phyloP scores from a whole-genome alignment of 2,888 invertebrate genomes.

The Acronicta psi region DNA sequence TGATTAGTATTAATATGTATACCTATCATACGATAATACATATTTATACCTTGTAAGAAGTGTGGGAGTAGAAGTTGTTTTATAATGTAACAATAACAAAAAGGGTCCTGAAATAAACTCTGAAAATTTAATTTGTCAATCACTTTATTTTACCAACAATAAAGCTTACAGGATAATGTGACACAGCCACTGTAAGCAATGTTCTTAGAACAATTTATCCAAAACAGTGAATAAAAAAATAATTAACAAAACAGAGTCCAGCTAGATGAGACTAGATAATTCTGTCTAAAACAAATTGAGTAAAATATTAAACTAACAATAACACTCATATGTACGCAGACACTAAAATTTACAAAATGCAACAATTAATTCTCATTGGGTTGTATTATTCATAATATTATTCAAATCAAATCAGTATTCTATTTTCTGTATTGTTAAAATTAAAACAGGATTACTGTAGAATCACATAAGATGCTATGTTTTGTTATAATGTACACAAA shows the following conservation, averaged over 20 bases:
- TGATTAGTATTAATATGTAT: slow-evolving; percentile 11
- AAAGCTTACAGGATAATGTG: slow-evolving; percentile 54
- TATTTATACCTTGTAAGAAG: slow-evolving; percentile 16
- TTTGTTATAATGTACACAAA: not conserved
- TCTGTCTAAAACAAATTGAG: not conserved
- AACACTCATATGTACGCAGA: slow-evolving; percentile 9
- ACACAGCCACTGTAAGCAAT: slow-evolving; percentile 49
- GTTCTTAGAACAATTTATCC: slow-evolving; percentile 12
- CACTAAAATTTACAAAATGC: slow-evolving; percentile 13
- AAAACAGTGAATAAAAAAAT: slow-evolving; percentile 11
- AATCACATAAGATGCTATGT: not conserved
- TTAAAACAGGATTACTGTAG: not conserved
- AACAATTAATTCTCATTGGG: slow-evolving; percentile 14
- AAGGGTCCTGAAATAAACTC: slow-evolving; percentile 44
- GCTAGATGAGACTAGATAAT: slow-evolving; percentile 5
- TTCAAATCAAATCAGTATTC: no score
- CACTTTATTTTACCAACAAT: slow-evolving; percentile 74
- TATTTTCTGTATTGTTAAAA: not conserved
- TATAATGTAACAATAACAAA: slow-evolving; percentile 34
- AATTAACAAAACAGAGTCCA: slow-evolving; percentile 6
- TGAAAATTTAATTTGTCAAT: slow-evolving; percentile 60
- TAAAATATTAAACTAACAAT: slow-evolving; percentile 13
- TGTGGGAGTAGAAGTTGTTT: slow-evolving; percentile 3
- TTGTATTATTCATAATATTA: no score
- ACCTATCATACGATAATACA: slow-evolving; percentile 17